These are phyloP conservation scores for Cinclus mexicanus DNA, from an alignment of 2,113 vertebrate genomes.

Conservation along the genomic window DNA sequence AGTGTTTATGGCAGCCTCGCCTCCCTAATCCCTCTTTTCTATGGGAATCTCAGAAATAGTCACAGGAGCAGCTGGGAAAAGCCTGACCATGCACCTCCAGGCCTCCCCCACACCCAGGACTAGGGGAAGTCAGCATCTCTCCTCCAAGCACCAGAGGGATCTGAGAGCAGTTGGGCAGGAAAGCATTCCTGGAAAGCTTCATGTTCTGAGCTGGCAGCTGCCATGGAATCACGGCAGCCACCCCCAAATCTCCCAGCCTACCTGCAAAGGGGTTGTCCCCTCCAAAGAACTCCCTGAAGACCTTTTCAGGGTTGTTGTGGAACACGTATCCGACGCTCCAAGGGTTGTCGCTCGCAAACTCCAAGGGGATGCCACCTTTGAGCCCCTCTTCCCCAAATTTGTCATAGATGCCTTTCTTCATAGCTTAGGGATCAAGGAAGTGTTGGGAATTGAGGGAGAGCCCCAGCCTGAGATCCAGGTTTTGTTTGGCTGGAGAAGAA, in stretches of 20 bases:
- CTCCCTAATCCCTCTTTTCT: background rate
- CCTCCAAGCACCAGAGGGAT: background rate
- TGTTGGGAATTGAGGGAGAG: background rate
- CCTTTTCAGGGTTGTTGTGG: slow-evolving; percentile 87
- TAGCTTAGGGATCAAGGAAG: slow-evolving; percentile 65
- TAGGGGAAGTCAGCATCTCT: background rate
- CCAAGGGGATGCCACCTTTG: slow-evolving; percentile 86
- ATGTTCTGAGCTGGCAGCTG: background rate
- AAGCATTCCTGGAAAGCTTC: background rate
- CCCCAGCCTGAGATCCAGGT: background rate
- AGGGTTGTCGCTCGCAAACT: slow-evolving; percentile 72
- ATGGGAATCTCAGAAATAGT: background rate
- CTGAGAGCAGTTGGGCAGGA: background rate
- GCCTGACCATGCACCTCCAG: background rate
- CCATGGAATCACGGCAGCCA: background rate
- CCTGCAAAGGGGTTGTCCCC: slow-evolving; percentile 94
- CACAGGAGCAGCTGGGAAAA: background rate
- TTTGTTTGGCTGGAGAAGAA: background rate
- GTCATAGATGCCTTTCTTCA: slow-evolving; percentile 91
- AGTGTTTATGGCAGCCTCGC: accelerated
- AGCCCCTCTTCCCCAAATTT: slow-evolving; percentile 94
- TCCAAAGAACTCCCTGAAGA: slow-evolving; percentile 92
- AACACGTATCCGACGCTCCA: slow-evolving; percentile 87
- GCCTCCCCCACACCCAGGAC: accelerated
- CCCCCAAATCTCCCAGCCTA: background rate